Percentiles rank a stretch among this genome's conserved stretches.
phyloP scores from a whole-genome alignment of 2,888 invertebrate species.

The Conomelus anceps region DNA sequence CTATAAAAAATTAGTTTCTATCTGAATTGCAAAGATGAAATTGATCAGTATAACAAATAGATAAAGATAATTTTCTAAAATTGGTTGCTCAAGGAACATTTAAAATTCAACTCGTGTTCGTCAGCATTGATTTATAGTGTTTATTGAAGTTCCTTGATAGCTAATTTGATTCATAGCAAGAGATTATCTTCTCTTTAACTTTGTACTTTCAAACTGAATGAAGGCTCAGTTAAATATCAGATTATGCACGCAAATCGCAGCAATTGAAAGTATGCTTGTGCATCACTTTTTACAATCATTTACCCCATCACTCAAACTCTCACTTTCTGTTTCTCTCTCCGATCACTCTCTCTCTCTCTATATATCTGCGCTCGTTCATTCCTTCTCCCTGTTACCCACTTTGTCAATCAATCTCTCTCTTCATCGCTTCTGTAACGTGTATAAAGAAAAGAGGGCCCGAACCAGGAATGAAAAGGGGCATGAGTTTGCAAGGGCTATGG shows the following conservation, averaged over 20 bases:
- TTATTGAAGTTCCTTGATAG: too few relatives aligned
- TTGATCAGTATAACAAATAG: too few relatives aligned
- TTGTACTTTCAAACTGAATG: not conserved
- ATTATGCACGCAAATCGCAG: not conserved
- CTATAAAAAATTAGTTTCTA: too few relatives aligned
- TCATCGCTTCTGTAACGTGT: not conserved
- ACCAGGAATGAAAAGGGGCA: not conserved
- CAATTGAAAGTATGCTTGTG: not conserved
- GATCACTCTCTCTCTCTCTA: constrained; percentile 5
- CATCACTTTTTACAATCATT: not conserved
- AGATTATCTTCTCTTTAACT: not conserved
- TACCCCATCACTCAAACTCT: not conserved
- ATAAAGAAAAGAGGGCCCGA: not conserved
- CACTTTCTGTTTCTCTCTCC: not conserved
- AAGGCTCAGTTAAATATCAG: not conserved
- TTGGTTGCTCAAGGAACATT: too few relatives aligned
- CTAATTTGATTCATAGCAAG: too few relatives aligned
- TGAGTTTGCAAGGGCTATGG: not conserved
- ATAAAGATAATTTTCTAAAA: too few relatives aligned
- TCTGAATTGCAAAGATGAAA: too few relatives aligned
- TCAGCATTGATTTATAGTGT: too few relatives aligned
- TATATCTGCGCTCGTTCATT: not conserved
- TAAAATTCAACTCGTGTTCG: too few relatives aligned
- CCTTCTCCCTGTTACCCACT: not conserved
- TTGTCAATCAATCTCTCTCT: not conserved